Conservation (phyloP, 23 tunicate species). For the Trididemnum miniatum region DNA sequence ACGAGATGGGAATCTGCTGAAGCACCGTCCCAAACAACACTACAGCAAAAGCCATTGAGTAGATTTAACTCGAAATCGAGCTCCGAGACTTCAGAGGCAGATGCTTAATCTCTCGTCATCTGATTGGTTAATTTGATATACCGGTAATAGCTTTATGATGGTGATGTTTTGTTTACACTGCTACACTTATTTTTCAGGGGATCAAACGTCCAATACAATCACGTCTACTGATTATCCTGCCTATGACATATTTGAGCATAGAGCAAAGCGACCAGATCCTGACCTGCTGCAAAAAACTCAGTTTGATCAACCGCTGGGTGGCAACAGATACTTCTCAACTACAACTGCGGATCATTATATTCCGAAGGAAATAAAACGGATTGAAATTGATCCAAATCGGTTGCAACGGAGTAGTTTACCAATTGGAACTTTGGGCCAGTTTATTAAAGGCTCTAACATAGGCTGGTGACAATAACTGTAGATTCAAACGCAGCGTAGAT, state of each 20-base stretch:
- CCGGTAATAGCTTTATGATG: too few species aligned
- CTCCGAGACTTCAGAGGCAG: too few species aligned
- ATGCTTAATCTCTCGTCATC: too few species aligned
- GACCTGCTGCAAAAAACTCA: constrained; percentile 51
- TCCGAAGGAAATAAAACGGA: constrained; percentile 43
- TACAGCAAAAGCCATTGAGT: too few species aligned
- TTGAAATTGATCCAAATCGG: constrained; percentile 41
- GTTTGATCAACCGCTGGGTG: constrained; percentile 63
- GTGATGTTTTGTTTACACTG: too few species aligned
- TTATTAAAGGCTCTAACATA: constrained; percentile 64
- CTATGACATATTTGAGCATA: constrained; percentile 24
- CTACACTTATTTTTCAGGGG: constrained; percentile 5
- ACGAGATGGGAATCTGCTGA: too few species aligned
- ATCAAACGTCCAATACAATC: constrained; percentile 21
- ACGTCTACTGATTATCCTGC: constrained; percentile 65
- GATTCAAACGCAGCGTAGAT: too few species aligned
- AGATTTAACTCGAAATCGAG: too few species aligned
- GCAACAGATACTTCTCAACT: constrained; percentile 57
- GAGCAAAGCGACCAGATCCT: background rate
- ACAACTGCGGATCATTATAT: constrained; percentile 64
- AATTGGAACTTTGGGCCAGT: constrained; percentile 77
- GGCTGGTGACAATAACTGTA: constrained; percentile 68
- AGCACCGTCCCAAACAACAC: too few species aligned
- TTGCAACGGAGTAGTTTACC: constrained; percentile 73
- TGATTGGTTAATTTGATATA: too few species aligned